These are phyloP conservation scores for Bovichtus variegatus DNA, from an alignment of 2,797 vertebrate species.

Conservation along the genomic window DNA sequence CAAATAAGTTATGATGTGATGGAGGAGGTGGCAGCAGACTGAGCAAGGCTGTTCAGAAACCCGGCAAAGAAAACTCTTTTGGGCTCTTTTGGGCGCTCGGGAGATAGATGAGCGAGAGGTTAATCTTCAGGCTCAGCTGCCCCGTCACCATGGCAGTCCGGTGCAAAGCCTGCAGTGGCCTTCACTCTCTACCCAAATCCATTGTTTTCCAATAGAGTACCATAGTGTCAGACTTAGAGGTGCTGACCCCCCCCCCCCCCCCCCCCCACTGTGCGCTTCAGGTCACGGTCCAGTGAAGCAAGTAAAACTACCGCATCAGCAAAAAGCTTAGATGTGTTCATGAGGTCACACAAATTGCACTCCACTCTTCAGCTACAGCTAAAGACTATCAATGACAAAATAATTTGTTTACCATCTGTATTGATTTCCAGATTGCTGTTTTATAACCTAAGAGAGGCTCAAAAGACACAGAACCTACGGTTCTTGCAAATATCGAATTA, in stretches of 20 bases:
- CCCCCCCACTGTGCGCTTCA: constrained; percentile 10
- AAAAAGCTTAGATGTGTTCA: constrained; percentile 39
- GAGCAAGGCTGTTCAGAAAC: background rate
- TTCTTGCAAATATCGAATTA: background rate
- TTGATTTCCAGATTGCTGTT: background rate
- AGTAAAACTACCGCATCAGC: constrained; percentile 59
- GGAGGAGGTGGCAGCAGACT: background rate
- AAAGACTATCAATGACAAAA: constrained; percentile 29
- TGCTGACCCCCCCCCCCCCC: constrained; percentile 36
- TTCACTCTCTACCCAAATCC: background rate
- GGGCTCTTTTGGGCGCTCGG: background rate
- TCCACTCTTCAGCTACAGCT: constrained; percentile 16
- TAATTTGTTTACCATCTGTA: constrained; percentile 20
- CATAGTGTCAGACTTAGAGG: constrained; percentile 12
- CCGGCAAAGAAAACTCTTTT: background rate
- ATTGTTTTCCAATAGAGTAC: constrained; percentile 31
- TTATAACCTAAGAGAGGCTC: background rate
- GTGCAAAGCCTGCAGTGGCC: background rate
- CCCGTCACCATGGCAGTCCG: background rate
- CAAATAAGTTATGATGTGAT: background rate
- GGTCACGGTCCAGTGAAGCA: constrained; percentile 51
- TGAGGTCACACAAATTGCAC: constrained; percentile 42
- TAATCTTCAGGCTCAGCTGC: constrained; percentile 5
- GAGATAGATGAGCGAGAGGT: background rate
- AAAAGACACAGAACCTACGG: background rate